Evolutionary conservation across 2,888 invertebrate genomes (phyloP), one percentile per base, ranked within the genome.

Genomic region (Callosobruchus maculatus): DNA sequence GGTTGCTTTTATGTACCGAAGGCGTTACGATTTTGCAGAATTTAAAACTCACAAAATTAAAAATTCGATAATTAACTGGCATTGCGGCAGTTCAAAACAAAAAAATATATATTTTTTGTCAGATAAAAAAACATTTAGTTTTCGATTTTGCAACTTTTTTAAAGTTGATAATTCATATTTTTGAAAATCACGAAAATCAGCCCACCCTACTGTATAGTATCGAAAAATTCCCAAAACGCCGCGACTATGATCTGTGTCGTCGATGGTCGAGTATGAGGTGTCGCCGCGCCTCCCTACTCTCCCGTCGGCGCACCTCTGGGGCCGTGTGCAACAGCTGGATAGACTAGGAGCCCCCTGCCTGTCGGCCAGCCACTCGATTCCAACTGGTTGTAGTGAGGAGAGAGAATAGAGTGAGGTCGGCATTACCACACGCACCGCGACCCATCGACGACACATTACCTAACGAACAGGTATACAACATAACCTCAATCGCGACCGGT

Each of bases 261-360:
- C 26, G 26, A 4, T 26, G 26, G 2, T 2, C 26, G 78, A 71
- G 73, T 70, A 75, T 71, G 75, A 78, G 76, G 77, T 77, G 77
- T 80, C 74, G 77, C 67, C 74, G 77, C 67, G 71, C 75, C 76
- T 80, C 84, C 83, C 82, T 77, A 82, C 49, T 49, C 49, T 49
- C 49, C 26, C 26, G 26, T 26, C 26, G 7, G 49, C 49, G 49
- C 49, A 49, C 1, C 49, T 49, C 18, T 49, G 79, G 90, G 88
- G 90, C 88, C 90, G 90, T 90, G 90, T 90, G 90, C 90, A 90
- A 88, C 86, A 84, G 85, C 85, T 88, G 87, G 88, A 90, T 90
- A 90, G 90, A 90, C 90, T 90, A 90, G 88, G 83, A 86, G 86
- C 86, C 83, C 86, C 86, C 82, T 85, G 85, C 84, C 86, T 85